phyloP scores from a whole-genome alignment of 2,888 invertebrate genomes.

The Amaurobius ferox region DNA sequence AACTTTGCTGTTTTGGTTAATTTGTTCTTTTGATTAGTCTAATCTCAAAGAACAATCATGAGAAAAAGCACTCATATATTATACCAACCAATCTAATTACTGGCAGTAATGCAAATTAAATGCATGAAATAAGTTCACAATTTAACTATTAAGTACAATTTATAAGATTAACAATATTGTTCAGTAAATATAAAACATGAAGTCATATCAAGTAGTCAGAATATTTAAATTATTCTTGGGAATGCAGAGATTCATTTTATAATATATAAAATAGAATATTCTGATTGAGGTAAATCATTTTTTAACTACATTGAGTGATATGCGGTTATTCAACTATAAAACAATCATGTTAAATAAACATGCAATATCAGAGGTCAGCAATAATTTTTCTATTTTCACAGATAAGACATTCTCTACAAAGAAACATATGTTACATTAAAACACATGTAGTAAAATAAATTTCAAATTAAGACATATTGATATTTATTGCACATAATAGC shows the following conservation, averaged over 20 bases:
- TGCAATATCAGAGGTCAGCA: neutral
- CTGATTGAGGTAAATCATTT: neutral
- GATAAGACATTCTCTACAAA: neutral
- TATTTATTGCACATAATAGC: no score
- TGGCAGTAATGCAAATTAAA: no score
- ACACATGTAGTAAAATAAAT: no score
- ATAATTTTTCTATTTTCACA: neutral
- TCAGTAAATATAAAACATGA: constrained; percentile 6
- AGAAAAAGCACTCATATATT: no score
- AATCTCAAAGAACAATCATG: no score
- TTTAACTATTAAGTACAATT: neutral
- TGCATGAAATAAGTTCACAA: no score
- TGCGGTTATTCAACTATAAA: neutral
- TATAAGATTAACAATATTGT: no score
- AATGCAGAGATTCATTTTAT: neutral
- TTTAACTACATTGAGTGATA: neutral
- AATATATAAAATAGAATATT: constrained; percentile 5
- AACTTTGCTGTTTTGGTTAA: no score
- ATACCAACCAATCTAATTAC: no score
- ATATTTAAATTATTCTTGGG: neutral
- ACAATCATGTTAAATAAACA: neutral
- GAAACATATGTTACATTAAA: neutral
- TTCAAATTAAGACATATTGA: no score
- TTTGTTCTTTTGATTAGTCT: no score
- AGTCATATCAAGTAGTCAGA: no score